phyloP scores from a whole-genome alignment of 2,888 invertebrate species.

The Sipunculus nudus region DNA sequence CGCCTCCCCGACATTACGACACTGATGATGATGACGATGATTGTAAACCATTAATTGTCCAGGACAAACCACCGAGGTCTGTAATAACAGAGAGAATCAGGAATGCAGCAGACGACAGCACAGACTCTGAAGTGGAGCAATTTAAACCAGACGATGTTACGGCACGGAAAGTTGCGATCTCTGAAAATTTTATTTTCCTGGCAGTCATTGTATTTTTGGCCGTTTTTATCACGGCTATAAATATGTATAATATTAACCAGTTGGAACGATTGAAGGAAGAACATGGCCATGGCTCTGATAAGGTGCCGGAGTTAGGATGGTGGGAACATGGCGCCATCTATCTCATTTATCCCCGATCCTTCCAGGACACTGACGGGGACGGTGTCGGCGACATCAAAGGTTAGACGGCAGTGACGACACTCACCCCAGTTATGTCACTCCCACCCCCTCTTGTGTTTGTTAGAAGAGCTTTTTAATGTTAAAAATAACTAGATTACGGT shows the following conservation, averaged over 20 bases:
- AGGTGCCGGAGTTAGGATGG: slow-evolving; percentile 45
- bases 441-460: background rate
- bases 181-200: slow-evolving; percentile 16
- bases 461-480: background rate
- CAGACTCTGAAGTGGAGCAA: too few relatives aligned
- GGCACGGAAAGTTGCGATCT: too few relatives aligned
- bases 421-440: too few relatives aligned
- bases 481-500: background rate
- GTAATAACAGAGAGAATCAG: too few relatives aligned
- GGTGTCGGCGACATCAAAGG: slow-evolving; percentile 63
- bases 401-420: slow-evolving; percentile 33
- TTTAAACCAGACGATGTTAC: too few relatives aligned
- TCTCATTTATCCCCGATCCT: slow-evolving; percentile 57
- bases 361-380: slow-evolving; percentile 57
- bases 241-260: slow-evolving; percentile 35
- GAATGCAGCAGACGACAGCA: too few relatives aligned
- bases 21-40: too few relatives aligned
- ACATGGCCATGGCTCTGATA: slow-evolving; percentile 24
- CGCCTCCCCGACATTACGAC: too few relatives aligned
- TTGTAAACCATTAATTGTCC: too few relatives aligned
- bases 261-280: slow-evolving; percentile 34
- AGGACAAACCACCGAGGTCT: too few relatives aligned
- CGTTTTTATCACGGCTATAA: slow-evolving; percentile 28
- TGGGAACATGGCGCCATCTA: slow-evolving; percentile 57
- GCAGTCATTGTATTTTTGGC: slow-evolving; percentile 11